Base-by-base conservation (phyloP, 2,113 vertebrate genomes). In the Archilochus colubris region DNA sequence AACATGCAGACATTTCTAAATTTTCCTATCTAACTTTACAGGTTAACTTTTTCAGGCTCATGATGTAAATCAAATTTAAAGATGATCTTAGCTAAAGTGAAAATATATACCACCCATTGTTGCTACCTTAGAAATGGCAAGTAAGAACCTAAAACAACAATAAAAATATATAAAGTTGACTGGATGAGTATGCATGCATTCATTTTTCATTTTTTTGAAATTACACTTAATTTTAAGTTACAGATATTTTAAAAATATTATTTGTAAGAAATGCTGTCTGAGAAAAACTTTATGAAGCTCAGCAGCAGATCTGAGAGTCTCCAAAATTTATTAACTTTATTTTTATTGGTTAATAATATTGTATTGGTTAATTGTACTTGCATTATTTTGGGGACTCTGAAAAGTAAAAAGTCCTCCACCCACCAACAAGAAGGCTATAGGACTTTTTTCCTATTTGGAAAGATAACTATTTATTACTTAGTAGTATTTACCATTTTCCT, bases 331-430 rank as follows among this genome's bases (percentile, higher is more conserved):
- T 27, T 70, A 44, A 23, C 2, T 54, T 73, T 46, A 25, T 40
- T 85, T 73, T 82, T 5, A 25, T 31, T 63, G 3, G 1, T 17
- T 64, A 62, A n/a, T 15, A 27, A 6, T n/a, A 75, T 25, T 44
- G 24, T 7, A 28, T 28, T 63, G 3, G 1, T 17, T 64, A 61
- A n/a, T 15, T 30, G 5, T 30, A 75, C 25, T 64, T 46, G 13
- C 21, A 51, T 64, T 70, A 46, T 28, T 74, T 28, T 55, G 21
- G 62, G 20, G 23, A 27, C 14, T 69, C 14, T n/a, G 31, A 53
- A 80, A 67, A 62, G 2, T 0, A 7, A 8, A 3, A 1, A 0
- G 3, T 62, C 5, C 14, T 80, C 9, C 8, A 36, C 53, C 9
- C 14, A 33, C 20, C 7, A 5, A 24, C 20, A 78, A 62, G 13